Conservation (phyloP, 2,888 invertebrate species). For the Anodontia alba region DNA sequence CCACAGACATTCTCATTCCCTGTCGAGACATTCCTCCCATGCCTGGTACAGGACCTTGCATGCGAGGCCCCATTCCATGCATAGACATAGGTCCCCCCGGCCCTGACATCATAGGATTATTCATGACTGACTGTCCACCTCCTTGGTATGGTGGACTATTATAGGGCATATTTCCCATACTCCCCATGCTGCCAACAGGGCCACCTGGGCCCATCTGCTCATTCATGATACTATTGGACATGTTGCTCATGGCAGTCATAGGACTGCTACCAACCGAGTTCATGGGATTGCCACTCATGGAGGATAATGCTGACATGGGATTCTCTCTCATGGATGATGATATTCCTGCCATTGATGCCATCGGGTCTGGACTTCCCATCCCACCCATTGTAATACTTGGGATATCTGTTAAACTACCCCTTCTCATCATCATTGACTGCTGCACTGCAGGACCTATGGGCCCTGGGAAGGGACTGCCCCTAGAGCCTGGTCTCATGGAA, state of each 20-base stretch:
- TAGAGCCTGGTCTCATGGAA: constrained; percentile 64
- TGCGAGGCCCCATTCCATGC: constrained; percentile 67
- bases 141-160: constrained; percentile 57
- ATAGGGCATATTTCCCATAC: constrained; percentile 67
- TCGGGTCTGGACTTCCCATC: constrained; percentile 64
- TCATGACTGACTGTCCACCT: constrained; percentile 46
- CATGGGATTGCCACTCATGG: constrained; percentile 63
- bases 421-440: constrained; percentile 64
- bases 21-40: constrained; percentile 60
- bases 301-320: constrained; percentile 57
- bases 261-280: constrained; percentile 25
- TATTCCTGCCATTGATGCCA: constrained; percentile 38
- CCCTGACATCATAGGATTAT: constrained; percentile 65
- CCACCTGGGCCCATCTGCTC: constrained; percentile 60
- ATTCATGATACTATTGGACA: constrained; percentile 70
- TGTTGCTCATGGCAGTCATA: constrained; percentile 69
- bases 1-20: constrained; percentile 68
- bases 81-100: constrained; percentile 67
- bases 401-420: constrained; percentile 46
- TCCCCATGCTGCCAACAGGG: constrained; percentile 41
- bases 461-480: constrained; percentile 60
- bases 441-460: constrained; percentile 61
- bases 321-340: constrained; percentile 47
- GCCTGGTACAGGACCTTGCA: constrained; percentile 63
- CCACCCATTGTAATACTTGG: constrained; percentile 44